These are phyloP conservation scores for Stigmatopora argus DNA, from an alignment of 2,113 vertebrate species.

Conservation along the genomic window DNA sequence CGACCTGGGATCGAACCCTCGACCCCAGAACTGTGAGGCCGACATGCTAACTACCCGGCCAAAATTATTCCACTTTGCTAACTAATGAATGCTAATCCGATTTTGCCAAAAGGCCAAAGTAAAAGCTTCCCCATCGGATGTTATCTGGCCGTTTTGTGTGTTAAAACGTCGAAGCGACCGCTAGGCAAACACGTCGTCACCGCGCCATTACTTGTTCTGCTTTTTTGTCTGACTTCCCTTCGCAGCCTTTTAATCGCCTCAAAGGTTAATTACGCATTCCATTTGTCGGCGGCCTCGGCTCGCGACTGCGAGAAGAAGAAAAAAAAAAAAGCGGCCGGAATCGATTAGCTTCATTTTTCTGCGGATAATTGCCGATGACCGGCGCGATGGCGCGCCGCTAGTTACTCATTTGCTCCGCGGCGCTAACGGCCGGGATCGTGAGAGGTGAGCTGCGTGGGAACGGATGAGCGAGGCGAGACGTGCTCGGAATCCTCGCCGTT, in stretches of 20 bases:
- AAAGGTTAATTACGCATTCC: not conserved
- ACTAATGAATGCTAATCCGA: not conserved
- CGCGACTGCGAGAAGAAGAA: not conserved
- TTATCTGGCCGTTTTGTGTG: not conserved
- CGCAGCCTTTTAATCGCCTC: not conserved
- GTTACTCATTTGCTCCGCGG: conserved; percentile 28
- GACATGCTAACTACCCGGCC: too few relatives aligned
- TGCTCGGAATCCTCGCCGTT: conserved; percentile 3
- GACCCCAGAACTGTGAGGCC: too few relatives aligned
- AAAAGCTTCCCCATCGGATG: not conserved
- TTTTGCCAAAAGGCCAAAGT: not conserved
- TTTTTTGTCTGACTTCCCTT: not conserved
- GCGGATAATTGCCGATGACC: conserved; percentile 5
- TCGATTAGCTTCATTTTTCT: conserved; percentile 1
- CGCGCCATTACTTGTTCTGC: not conserved
- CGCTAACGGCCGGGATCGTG: not conserved
- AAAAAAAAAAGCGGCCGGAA: not conserved
- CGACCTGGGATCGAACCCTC: too few relatives aligned
- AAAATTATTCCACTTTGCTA: too few relatives aligned
- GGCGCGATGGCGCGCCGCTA: conserved; percentile 3
- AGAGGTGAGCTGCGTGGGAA: conserved; percentile 13
- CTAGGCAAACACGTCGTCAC: not conserved
- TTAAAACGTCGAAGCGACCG: too few relatives aligned
- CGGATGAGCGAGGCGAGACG: conserved; percentile 7
- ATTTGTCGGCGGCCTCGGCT: not conserved